Conservation (phyloP, 2,113 vertebrate genomes). For the Pomatorhinus ruficollis region DNA sequence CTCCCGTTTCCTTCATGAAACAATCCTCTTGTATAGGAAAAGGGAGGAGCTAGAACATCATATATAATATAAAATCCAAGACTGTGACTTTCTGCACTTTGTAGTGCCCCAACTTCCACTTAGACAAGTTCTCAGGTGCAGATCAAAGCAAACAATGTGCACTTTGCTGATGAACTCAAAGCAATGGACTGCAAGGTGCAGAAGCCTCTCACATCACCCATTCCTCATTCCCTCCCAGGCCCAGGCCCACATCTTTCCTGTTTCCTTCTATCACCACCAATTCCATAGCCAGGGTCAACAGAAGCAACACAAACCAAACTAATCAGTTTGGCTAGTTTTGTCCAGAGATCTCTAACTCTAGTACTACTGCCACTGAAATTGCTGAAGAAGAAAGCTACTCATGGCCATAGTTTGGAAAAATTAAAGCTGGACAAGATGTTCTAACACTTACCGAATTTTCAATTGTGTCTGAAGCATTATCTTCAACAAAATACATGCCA, state of each 20-base stretch:
- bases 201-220: not conserved
- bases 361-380: not conserved
- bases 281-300: not conserved
- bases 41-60: not conserved
- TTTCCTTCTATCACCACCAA: not conserved
- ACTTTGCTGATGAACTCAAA: not conserved
- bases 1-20: not conserved
- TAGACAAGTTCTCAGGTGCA: not conserved
- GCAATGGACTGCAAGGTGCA: not conserved
- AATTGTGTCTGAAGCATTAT: constrained; percentile 88
- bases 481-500: constrained; percentile 99
- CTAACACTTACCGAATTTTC: constrained; percentile 83
- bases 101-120: not conserved
- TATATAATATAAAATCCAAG: not conserved
- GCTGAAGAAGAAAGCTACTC: not conserved
- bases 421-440: not conserved
- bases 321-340: not conserved
- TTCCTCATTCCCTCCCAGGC: not conserved
- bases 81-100: not conserved
- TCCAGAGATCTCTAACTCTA: not conserved
- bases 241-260: not conserved
- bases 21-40: not conserved
- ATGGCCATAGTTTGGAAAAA: not conserved
- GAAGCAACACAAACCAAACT: not conserved
- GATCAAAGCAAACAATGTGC: not conserved